Conservation (phyloP, 1,140 invertebrate genomes). For the Scaptomyza graminum region DNA sequence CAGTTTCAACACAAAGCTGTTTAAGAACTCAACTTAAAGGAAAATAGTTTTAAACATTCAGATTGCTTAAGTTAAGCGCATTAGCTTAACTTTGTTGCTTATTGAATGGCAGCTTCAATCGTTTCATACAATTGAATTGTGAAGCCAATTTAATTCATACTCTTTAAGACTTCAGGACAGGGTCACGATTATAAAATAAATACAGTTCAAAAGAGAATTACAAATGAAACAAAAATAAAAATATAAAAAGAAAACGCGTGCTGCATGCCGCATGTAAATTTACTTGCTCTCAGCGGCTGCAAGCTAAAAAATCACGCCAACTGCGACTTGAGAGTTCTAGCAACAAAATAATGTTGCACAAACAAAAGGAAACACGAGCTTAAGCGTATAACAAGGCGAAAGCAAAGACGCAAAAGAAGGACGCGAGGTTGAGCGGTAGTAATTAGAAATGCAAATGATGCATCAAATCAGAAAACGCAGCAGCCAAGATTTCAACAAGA, state of each 20-base stretch:
- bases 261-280: slow-evolving; percentile 25
- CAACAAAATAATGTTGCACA: slow-evolving; percentile 31
- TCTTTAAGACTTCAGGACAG: background rate
- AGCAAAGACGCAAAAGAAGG: background rate
- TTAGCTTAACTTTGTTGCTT: slow-evolving; percentile 24
- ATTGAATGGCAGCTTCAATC: slow-evolving; percentile 37
- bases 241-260: background rate
- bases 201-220: slow-evolving; percentile 9
- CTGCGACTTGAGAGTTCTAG: background rate
- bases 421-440: slow-evolving; percentile 22
- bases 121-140: slow-evolving; percentile 20
- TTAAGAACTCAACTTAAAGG: slow-evolving; percentile 4
- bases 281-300: slow-evolving; percentile 11
- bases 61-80: background rate
- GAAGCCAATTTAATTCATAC: slow-evolving; percentile 1
- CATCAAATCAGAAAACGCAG: slow-evolving; percentile 34
- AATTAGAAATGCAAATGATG: slow-evolving; percentile 59
- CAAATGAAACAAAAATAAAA: background rate
- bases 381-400: background rate
- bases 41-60: slow-evolving; percentile 5
- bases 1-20: background rate
- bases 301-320: slow-evolving; percentile 38
- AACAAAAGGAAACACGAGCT: slow-evolving; percentile 26
- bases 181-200: slow-evolving; percentile 29
- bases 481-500: background rate